Evolutionary conservation across 2,113 vertebrate species (phyloP).

Genomic region (Neodontobutis hainanensis): DNA sequence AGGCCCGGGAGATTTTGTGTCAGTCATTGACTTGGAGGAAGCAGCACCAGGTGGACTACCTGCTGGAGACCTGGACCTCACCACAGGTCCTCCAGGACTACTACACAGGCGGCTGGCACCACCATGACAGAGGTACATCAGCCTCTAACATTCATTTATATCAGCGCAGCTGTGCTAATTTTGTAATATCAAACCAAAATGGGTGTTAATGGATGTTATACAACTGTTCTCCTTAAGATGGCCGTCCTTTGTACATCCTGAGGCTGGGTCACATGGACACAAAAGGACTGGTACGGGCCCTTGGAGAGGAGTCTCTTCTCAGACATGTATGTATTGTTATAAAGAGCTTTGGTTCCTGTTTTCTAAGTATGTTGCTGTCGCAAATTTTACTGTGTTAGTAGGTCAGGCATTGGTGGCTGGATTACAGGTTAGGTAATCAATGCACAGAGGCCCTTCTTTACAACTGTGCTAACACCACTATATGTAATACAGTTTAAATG

Average conservation of each 20-base stretch:
- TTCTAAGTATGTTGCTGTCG: neutral
- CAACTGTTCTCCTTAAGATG: conserved; percentile 76
- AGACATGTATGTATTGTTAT: conserved; percentile 84
- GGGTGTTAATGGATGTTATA: no score
- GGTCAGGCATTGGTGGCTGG: conserved; percentile 25
- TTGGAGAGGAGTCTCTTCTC: conserved; percentile 95
- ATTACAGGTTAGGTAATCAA: conserved; percentile 36
- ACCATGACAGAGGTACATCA: conserved; percentile 89
- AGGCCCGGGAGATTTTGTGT: conserved; percentile 90
- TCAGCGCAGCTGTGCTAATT: neutral
- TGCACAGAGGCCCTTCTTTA: neutral
- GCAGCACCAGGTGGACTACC: conserved; percentile 96
- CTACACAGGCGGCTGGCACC: conserved; percentile 96
- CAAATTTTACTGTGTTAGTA: neutral
- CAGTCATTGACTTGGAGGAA: conserved; percentile 95
- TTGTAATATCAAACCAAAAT: no score
- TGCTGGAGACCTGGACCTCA: conserved; percentile 92
- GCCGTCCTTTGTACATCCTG: conserved; percentile 92
- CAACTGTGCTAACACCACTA: conserved; percentile 21
- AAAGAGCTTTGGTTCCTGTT: neutral
- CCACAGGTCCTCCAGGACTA: conserved; percentile 95
- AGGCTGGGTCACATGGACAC: conserved; percentile 96
- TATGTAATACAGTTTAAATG: neutral
- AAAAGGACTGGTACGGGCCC: conserved; percentile 92
- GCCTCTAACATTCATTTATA: neutral